Conservation (phyloP, 2,797 vertebrate species). For the Etheostoma nigrum region DNA sequence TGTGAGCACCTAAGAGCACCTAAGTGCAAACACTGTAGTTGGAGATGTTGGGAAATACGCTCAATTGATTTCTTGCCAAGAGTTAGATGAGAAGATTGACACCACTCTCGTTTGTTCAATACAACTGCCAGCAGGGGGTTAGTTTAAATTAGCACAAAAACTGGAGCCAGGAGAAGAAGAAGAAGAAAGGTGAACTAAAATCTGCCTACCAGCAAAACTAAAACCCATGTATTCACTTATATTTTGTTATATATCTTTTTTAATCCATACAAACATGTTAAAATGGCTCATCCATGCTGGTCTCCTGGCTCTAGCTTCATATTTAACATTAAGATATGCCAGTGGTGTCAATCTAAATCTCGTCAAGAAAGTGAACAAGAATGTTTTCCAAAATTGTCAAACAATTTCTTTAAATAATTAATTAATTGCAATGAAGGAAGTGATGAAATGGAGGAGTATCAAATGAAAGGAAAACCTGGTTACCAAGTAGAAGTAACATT, state of each 20-base stretch:
- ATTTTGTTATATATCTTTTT: not conserved
- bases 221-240: not conserved
- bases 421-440: not conserved
- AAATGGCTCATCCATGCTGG: not conserved
- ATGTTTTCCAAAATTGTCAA: not conserved
- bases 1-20: not conserved
- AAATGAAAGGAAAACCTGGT: not conserved
- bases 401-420: not conserved
- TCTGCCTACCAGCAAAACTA: not conserved
- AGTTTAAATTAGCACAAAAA: not conserved
- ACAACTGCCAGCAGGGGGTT: not conserved
- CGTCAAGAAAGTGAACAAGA: not conserved
- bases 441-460: not conserved
- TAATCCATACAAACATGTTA: not conserved
- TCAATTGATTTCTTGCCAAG: not conserved
- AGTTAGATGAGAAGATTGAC: not conserved
- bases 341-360: not conserved
- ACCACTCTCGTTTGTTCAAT: not conserved
- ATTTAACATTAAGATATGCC: not conserved
- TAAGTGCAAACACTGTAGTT: not conserved
- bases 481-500: slow-evolving; percentile 97
- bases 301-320: not conserved
- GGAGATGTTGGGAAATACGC: not conserved
- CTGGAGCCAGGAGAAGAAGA: not conserved
- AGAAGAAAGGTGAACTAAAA: not conserved